A percentile compares a stretch with the other conserved stretches of the same genome.
phyloP scores from a whole-genome alignment of 2,797 vertebrate species.

The Pelochelys cantorii region DNA sequence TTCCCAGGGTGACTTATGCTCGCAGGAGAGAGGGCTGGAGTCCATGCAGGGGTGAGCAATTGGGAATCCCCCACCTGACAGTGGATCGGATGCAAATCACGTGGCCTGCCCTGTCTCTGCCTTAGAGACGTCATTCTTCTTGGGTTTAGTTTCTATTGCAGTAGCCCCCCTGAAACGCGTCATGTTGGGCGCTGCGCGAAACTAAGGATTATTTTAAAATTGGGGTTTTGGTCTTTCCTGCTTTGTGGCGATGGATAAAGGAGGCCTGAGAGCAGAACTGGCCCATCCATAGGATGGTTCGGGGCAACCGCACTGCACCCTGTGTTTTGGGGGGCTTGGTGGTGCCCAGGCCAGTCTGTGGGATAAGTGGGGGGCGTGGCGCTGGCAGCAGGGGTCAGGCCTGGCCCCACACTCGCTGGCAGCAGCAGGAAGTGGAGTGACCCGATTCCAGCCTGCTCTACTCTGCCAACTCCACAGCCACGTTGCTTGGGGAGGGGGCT shows the following conservation, averaged over 20 bases:
- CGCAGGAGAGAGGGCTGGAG: not conserved
- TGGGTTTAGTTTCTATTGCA: not conserved
- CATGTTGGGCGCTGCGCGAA: not conserved
- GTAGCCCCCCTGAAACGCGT: rapidly evolving
- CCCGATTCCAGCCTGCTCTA: too few species aligned
- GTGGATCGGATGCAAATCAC: not conserved
- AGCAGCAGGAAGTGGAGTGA: too few species aligned
- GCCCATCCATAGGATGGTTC: too few species aligned
- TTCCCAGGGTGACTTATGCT: not conserved
- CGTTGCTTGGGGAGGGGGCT: too few species aligned
- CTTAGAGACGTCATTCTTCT: not conserved
- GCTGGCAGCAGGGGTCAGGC: too few species aligned
- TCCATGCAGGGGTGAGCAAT: not conserved
- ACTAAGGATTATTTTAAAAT: not conserved
- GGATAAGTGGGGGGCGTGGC: too few species aligned
- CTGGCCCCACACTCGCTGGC: too few species aligned
- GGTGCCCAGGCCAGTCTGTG: too few species aligned
- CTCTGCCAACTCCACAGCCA: too few species aligned
- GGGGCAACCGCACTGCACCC: too few species aligned
- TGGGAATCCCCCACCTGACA: not conserved
- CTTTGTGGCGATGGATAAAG: not conserved
- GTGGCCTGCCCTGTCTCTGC: not conserved
- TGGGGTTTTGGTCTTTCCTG: too few species aligned
- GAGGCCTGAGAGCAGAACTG: not conserved
- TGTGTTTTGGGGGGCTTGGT: too few species aligned